Evolutionary conservation across 2,113 vertebrate species (phyloP).

Genomic region (Erinaceus europaeus): DNA sequence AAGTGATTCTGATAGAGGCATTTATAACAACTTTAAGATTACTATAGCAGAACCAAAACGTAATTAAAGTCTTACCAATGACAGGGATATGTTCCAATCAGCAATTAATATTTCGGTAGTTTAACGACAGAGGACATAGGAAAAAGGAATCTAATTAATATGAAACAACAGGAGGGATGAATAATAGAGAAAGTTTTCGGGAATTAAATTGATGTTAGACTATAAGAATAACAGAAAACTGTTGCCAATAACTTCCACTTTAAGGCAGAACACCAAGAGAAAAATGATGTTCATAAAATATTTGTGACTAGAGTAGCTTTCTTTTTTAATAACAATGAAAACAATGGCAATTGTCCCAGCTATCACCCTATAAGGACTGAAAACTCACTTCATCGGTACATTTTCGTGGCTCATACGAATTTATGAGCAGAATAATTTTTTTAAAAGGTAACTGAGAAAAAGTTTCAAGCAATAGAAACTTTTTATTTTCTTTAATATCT

Average conservation of each 20-base stretch:
- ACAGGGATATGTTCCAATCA: conserved; percentile 18
- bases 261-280: background rate
- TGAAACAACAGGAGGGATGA: background rate
- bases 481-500: conserved; percentile 15
- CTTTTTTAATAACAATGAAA: background rate
- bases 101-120: background rate
- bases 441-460: background rate
- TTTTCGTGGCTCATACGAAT: background rate
- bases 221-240: background rate
- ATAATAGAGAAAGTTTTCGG: background rate
- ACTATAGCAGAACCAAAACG: conserved; percentile 31
- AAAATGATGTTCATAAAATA: background rate
- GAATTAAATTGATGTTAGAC: background rate
- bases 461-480: background rate
- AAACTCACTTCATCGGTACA: background rate
- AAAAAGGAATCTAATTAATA: background rate
- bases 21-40: conserved; percentile 41
- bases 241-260: conserved; percentile 3
- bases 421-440: background rate
- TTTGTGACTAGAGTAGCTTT: background rate
- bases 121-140: conserved; percentile 13
- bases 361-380: background rate
- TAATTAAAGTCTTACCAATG: conserved; percentile 54
- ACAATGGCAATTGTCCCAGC: background rate
- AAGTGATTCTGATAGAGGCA: conserved; percentile 34